Percentiles rank a stretch among this genome's conserved stretches.
These are phyloP conservation scores for Palaemon carinicauda DNA, from an alignment of 1,140 invertebrate species.

Conservation along the genomic window DNA sequence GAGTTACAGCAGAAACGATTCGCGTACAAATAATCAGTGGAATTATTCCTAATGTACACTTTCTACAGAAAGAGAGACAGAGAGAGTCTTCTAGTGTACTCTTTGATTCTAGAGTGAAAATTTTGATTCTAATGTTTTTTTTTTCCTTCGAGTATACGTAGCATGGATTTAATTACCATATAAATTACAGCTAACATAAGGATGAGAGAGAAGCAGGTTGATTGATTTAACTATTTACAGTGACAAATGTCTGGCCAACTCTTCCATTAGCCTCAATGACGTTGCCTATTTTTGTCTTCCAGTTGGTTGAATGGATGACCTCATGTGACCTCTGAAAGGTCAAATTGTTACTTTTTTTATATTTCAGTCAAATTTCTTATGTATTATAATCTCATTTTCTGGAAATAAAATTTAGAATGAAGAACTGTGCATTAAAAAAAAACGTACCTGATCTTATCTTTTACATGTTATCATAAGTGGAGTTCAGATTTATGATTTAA, in stretches of 20 bases:
- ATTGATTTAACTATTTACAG: slow-evolving; percentile 23
- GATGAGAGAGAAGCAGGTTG: slow-evolving; percentile 27
- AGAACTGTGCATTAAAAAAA: no score
- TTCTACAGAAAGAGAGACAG: no score
- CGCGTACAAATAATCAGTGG: slow-evolving; percentile 20
- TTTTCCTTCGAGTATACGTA: background rate
- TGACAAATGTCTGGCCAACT: background rate
- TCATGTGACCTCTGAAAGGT: no score
- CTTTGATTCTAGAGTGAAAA: slow-evolving; percentile 13
- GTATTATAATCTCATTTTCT: no score
- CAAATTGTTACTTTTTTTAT: no score
- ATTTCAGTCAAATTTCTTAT: no score
- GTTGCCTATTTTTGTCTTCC: no score
- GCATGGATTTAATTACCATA: slow-evolving; percentile 1
- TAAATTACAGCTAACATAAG: slow-evolving; percentile 15
- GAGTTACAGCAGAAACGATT: background rate
- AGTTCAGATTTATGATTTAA: no score
- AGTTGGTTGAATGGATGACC: no score
- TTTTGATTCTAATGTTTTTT: slow-evolving; percentile 17
- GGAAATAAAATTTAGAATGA: no score
- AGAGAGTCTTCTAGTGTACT: background rate
- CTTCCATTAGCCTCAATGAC: background rate
- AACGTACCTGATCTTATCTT: no score
- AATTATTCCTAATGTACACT: background rate
- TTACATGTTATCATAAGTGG: no score